Conservation (phyloP, 2,888 invertebrate species). For the Macrophya annulata region DNA sequence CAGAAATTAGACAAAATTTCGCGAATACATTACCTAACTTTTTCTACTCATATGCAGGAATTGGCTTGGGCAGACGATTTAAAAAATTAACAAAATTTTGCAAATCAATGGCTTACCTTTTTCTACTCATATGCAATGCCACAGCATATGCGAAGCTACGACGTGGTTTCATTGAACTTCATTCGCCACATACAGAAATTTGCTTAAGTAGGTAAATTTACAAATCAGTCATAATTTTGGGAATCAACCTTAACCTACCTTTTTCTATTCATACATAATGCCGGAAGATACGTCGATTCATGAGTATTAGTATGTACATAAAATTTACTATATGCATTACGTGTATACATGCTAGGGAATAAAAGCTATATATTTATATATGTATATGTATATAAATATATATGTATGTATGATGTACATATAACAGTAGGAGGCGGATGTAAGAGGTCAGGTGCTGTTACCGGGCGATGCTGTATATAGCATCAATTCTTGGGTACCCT, state of each 20-base stretch:
- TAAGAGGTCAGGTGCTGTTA: conserved; percentile 51
- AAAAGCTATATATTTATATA: not conserved
- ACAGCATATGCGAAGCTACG: not conserved
- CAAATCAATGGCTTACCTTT: no score
- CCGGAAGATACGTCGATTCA: not conserved
- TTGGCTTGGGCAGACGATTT: no score
- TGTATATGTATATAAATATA: not conserved
- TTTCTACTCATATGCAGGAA: not conserved
- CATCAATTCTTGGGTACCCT: conserved; percentile 46
- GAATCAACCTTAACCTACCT: not conserved
- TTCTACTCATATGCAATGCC: no score
- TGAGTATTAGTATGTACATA: not conserved
- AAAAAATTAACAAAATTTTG: no score
- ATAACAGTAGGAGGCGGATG: conserved; percentile 20
- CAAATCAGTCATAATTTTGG: not conserved
- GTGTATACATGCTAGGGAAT: not conserved
- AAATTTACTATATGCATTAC: not conserved
- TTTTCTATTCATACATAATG: not conserved
- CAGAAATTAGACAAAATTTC: not conserved
- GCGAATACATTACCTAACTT: not conserved
- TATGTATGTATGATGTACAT: not conserved
- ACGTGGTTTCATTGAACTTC: not conserved
- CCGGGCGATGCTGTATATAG: conserved; percentile 39
- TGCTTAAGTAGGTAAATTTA: not conserved
- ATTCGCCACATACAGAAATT: not conserved